Conservation (phyloP, 2,113 vertebrate species). For the Paradoxurus hermaphroditus region DNA sequence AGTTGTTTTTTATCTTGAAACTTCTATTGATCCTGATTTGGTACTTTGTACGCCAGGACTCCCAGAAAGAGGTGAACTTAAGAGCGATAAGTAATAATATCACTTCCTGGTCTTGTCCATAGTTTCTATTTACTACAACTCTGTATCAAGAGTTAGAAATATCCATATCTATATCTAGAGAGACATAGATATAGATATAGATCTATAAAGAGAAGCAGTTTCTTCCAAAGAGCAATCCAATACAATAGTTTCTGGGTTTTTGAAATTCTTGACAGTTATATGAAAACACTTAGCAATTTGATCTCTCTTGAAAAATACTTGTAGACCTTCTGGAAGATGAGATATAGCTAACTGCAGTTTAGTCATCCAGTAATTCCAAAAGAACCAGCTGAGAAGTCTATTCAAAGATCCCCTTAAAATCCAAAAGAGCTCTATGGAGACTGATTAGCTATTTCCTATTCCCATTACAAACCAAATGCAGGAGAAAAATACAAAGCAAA, state of each 20-base stretch:
- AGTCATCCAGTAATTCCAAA: not conserved
- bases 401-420: not conserved
- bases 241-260: not conserved
- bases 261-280: not conserved
- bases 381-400: not conserved
- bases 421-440: not conserved
- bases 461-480: not conserved
- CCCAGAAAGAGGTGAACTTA: not conserved
- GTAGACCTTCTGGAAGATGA: not conserved
- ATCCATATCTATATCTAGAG: not conserved
- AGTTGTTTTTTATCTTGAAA: slow-evolving; percentile 35
- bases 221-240: not conserved
- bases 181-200: too few relatives aligned
- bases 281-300: slow-evolving; percentile 37
- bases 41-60: not conserved
- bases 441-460: not conserved
- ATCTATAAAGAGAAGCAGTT: not conserved
- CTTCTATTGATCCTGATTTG: not conserved
- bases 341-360: slow-evolving; percentile 12
- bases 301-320: slow-evolving; percentile 16
- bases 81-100: not conserved
- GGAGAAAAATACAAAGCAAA: not conserved
- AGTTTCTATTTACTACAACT: not conserved
- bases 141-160: not conserved
- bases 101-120: not conserved